A percentile compares a stretch with the other conserved stretches of the same genome.
Evolutionary conservation across 2,888 invertebrate genomes (phyloP).

Genomic region (Choreutis nemorana): DNA sequence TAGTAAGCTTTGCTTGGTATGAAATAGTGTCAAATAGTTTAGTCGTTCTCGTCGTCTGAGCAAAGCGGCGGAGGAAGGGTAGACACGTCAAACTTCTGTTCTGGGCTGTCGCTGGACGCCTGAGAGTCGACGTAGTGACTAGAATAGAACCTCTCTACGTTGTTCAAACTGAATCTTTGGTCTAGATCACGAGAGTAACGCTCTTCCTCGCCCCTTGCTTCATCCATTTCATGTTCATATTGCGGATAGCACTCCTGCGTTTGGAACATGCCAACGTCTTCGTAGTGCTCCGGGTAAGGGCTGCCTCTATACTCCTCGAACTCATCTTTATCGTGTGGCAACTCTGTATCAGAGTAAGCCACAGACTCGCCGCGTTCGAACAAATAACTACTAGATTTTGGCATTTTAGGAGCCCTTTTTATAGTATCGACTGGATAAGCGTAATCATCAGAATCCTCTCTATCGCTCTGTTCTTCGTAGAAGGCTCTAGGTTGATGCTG

Average conservation of each 20-base stretch:
- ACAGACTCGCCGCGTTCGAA: slow-evolving; percentile 54
- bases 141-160: slow-evolving; percentile 56
- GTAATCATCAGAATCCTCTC: slow-evolving; percentile 58
- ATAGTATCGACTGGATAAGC: slow-evolving; percentile 61
- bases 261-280: slow-evolving; percentile 51
- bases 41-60: slow-evolving; percentile 76
- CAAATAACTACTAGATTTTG: slow-evolving; percentile 45
- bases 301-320: slow-evolving; percentile 53
- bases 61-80: slow-evolving; percentile 81
- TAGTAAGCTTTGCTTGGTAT: slow-evolving; percentile 8
- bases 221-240: slow-evolving; percentile 36
- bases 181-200: slow-evolving; percentile 47
- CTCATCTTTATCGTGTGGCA: slow-evolving; percentile 49
- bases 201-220: slow-evolving; percentile 25
- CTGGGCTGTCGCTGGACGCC: slow-evolving; percentile 72
- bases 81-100: slow-evolving; percentile 77
- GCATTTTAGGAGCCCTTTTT: slow-evolving; percentile 53
- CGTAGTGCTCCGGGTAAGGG: slow-evolving; percentile 56
- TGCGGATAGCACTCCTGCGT: slow-evolving; percentile 58
- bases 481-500: slow-evolving; percentile 37
- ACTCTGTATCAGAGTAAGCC: slow-evolving; percentile 51
- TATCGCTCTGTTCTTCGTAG: slow-evolving; percentile 51
- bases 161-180: slow-evolving; percentile 57
- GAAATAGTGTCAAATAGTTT: slow-evolving; percentile 18
- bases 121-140: slow-evolving; percentile 68